Evolutionary conservation across 2,888 invertebrate species (phyloP), one percentile per base, ranked within the genome.

Genomic region (Erpobdella octoculata): DNA sequence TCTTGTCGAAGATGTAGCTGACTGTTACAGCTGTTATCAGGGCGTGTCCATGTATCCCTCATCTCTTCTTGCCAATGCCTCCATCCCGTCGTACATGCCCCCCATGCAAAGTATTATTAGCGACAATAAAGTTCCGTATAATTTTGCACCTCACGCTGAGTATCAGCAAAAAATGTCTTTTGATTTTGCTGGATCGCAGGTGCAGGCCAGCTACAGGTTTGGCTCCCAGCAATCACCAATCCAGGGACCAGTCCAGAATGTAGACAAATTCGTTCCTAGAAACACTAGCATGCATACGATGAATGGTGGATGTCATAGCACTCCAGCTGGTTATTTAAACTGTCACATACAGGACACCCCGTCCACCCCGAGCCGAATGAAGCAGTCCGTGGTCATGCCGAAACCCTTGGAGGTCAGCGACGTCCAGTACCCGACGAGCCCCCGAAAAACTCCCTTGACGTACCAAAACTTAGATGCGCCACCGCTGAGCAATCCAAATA

Each of bases 41-140:
- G 75, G 74, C 3, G 75, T 73, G 15, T 66, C 73, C 64, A 71
- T 75, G 33, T 76, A 72, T 59, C 67, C 73, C 12, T 58, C 72
- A n/a, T 37, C 62, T 6, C 65, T n/a, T n/a, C n/a, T n/a, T n/a
- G n/a, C n/a, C n/a, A n/a, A n/a, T n/a, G n/a, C n/a, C n/a, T n/a
- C n/a, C n/a, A n/a, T n/a, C n/a, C n/a, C n/a, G n/a, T n/a, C n/a
- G n/a, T n/a, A n/a, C n/a, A n/a, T n/a, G n/a, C n/a, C n/a, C n/a
- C n/a, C n/a, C n/a, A n/a, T n/a, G n/a, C n/a, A n/a, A n/a, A 64
- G 53, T 61, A 33, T 28, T n/a, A n/a, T n/a, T n/a, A n/a, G n/a
- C 8, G 15, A 2, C 53, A 2, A 21, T 18, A 53, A 53, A 25
- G 53, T 8, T 4, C 21, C 21, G 21, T 28, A 53, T 28, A 53